Conservation (phyloP, 2,113 vertebrate genomes). For the Myanophis thanlyinensis region DNA sequence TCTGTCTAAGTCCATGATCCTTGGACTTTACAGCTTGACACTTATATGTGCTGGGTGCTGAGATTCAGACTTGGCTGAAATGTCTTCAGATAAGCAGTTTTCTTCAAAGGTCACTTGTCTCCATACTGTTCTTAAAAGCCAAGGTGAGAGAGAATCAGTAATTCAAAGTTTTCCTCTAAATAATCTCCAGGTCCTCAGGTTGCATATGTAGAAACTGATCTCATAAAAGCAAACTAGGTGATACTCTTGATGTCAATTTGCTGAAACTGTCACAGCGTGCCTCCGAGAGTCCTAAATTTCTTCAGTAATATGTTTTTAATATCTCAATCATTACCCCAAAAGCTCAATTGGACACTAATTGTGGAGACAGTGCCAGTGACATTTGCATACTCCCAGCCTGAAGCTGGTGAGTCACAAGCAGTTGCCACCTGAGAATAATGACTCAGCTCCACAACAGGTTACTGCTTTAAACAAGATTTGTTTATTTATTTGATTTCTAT, state of each 20-base stretch:
- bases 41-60: neutral
- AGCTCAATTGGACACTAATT: neutral
- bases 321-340: neutral
- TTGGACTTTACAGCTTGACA: neutral
- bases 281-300: neutral
- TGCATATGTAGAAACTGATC: neutral
- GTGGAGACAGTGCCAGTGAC: neutral
- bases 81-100: neutral
- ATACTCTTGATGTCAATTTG: neutral
- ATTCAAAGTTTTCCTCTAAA: neutral
- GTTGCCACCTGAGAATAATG: neutral
- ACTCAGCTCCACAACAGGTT: neutral
- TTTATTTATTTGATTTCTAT: neutral
- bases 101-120: neutral
- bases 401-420: neutral
- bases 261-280: neutral
- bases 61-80: neutral
- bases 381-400: neutral
- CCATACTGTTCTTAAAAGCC: neutral
- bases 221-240: neutral
- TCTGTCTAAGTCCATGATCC: neutral
- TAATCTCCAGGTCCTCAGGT: neutral
- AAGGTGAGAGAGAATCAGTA: neutral
- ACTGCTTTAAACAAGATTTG: neutral
- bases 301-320: neutral